Conservation (phyloP, 2,113 vertebrate species). For the Smithornis capensis region DNA sequence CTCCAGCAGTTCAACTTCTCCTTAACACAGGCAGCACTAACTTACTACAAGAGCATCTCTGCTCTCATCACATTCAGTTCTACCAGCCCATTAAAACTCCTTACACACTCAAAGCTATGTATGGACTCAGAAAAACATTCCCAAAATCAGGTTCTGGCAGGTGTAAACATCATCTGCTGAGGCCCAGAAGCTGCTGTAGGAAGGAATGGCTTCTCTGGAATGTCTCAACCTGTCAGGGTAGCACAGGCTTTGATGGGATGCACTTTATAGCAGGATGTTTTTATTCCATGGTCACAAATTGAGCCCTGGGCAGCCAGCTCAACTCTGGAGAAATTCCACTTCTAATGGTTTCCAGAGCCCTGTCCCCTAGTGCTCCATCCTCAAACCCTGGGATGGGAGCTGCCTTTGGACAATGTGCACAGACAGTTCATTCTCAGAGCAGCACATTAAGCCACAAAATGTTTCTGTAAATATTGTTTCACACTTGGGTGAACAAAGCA, state of each 20-base stretch:
- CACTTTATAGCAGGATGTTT: not conserved
- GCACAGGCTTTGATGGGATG: not conserved
- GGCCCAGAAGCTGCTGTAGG: not conserved
- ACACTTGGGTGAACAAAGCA: constrained; percentile 42
- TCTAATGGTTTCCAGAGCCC: not conserved
- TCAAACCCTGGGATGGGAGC: not conserved
- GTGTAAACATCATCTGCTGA: not conserved
- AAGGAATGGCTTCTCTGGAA: not conserved
- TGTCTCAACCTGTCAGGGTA: not conserved
- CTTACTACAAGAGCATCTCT: not conserved
- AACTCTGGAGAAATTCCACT: not conserved
- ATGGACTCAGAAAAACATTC: not conserved
- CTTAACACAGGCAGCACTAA: not conserved
- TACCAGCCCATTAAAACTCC: not conserved
- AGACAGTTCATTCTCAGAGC: not conserved
- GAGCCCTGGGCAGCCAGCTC: not conserved
- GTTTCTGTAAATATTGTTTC: constrained; percentile 57
- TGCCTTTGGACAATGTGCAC: not conserved
- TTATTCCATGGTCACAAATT: not conserved
- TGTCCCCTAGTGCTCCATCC: not conserved
- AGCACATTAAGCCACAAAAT: not conserved
- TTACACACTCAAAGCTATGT: not conserved
- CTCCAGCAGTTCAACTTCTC: not conserved
- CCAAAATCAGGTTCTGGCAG: not conserved
- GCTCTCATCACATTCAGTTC: not conserved